Conservation (phyloP, 2,113 vertebrate species). For the Odontophorus gujanensis region DNA sequence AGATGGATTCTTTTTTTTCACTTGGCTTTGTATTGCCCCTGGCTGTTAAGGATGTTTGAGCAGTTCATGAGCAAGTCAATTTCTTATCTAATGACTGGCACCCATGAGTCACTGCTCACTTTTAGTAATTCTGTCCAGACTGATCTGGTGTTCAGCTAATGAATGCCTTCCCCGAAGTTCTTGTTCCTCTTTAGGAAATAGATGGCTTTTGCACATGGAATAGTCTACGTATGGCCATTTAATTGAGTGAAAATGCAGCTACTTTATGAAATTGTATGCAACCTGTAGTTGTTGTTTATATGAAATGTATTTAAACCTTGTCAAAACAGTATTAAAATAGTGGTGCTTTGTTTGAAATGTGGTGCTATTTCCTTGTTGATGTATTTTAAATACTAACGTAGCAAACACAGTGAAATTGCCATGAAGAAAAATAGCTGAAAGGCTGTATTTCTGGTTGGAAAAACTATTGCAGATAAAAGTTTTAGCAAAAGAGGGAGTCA, state of each 20-base stretch:
- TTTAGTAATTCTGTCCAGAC: background rate
- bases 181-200: background rate
- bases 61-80: constrained; percentile 3
- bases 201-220: constrained; percentile 3
- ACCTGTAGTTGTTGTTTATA: background rate
- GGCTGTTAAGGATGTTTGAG: background rate
- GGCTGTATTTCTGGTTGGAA: background rate
- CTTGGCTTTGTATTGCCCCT: background rate
- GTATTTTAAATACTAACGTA: constrained; percentile 19
- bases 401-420: background rate
- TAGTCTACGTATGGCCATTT: background rate
- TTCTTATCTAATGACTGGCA: constrained; percentile 18
- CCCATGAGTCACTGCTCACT: background rate
- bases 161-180: background rate
- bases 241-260: constrained; percentile 5
- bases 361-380: constrained; percentile 15
- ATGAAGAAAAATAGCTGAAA: background rate
- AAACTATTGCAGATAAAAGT: background rate
- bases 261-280: background rate
- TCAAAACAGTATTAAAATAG: constrained; percentile 41
- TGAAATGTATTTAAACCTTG: constrained; percentile 36
- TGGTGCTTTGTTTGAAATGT: constrained; percentile 19
- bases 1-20: background rate
- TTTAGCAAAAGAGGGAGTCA: background rate
- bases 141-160: background rate